Conservation (phyloP, 2,888 invertebrate species). For the Epinotia bilunana region DNA sequence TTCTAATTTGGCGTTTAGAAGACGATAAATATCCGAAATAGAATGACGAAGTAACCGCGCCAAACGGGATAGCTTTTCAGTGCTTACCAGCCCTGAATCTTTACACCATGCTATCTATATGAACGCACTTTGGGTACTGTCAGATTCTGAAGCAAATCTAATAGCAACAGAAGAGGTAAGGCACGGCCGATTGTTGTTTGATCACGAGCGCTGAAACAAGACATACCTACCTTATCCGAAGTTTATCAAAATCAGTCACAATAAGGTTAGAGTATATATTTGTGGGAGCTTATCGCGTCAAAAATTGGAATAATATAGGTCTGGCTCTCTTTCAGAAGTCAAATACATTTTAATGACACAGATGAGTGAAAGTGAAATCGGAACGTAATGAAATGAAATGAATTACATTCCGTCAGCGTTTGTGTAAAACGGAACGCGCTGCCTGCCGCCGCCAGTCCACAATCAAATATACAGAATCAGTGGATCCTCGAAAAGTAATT, state of each 20-base stretch:
- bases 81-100: too few relatives aligned
- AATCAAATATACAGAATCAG: slow-evolving; percentile 35
- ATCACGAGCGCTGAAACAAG: background rate
- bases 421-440: background rate
- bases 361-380: slow-evolving; percentile 3
- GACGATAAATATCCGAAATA: too few relatives aligned
- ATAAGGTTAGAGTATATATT: background rate
- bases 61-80: too few relatives aligned
- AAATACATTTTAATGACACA: background rate
- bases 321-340: background rate
- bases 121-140: too few relatives aligned
- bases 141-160: background rate
- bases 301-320: background rate
- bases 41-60: too few relatives aligned
- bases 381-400: slow-evolving; percentile 17
- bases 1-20: too few relatives aligned
- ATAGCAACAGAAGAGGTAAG: background rate
- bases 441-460: background rate
- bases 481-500: slow-evolving; percentile 42
- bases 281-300: background rate
- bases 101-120: too few relatives aligned
- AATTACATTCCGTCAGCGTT: slow-evolving; percentile 10
- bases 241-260: background rate
- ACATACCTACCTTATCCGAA: background rate
- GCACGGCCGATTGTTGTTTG: background rate